Evolutionary conservation across 2,797 vertebrate genomes (phyloP), one percentile per base, ranked within the genome.

Genomic region (Xerus rutilus): DNA sequence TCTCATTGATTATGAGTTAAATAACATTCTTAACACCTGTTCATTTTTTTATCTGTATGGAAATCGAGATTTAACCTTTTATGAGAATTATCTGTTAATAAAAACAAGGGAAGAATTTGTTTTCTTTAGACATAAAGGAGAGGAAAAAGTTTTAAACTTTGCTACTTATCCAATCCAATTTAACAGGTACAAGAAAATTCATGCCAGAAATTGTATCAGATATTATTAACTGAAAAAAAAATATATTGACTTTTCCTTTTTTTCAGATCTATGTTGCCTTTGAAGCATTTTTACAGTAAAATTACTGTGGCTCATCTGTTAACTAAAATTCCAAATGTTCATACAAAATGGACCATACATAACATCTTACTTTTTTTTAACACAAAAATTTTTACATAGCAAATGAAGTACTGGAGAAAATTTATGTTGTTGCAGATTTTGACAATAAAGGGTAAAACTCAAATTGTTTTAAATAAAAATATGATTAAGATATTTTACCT

Each of bases 261-360:
- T 79, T 18, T 83, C 4, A 65, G 62, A 64, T 87, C 15, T 82
- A 14, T 81, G 20, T 72, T 93, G 49, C 30, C 43, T 92, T 64
- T 92, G 52, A 23, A 93, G 14, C 11, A 30, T 12, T 49, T 85
- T 77, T 94, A 39, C 49, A 89, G 23, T 82, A 10, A 92, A 52
- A 59, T 47, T 47, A 92, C 18, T 54, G 30, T 77, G 6, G 2
- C 14, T 94, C 69, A 72, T 72, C 28, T 79, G 45, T 93, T 89
- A 49, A 79, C 28, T 72, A 43, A 92, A 95, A 87, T 91, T 89
- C 3, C 23, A 89, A 93, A 93, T 94, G 23, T 86, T 32, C 64
- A 32, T 89, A 28, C 81, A 77, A 97, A 96, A 96, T 96, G 62
- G 97, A 97, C 93, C 59, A 97, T 59, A 97, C 57, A 77, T 62